Evolutionary conservation across 2,888 invertebrate species (phyloP).

Genomic region (Synanthedon myopaeformis): DNA sequence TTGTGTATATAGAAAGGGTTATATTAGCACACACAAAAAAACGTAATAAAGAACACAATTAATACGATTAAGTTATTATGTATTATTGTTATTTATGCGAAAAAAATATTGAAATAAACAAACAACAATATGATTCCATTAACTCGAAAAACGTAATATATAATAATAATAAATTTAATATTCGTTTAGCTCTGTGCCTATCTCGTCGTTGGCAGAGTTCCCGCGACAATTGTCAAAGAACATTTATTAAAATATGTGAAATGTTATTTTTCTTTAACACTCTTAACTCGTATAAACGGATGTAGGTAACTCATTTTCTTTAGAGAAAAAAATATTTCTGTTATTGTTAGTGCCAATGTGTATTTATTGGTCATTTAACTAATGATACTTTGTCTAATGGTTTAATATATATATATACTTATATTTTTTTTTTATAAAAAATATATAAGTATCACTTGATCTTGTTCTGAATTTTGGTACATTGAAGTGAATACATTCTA

Average conservation of each 20-base stretch:
- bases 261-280: conserved; percentile 24
- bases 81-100: no score
- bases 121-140: not conserved
- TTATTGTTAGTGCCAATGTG: conserved; percentile 9
- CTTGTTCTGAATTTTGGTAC: no score
- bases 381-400: no score
- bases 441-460: no score
- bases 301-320: conserved; percentile 26
- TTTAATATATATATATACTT: no score
- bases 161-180: not conserved
- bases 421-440: no score
- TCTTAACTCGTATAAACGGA: conserved; percentile 31
- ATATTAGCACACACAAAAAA: no score
- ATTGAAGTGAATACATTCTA: no score
- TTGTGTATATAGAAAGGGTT: no score
- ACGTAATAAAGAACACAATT: no score
- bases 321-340: conserved; percentile 12
- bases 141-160: not conserved
- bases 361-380: not conserved
- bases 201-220: conserved; percentile 22
- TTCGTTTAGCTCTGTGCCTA: conserved; percentile 4
- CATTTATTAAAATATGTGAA: conserved; percentile 14
- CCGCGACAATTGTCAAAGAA: conserved; percentile 16
- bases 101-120: no score
- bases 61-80: no score